Percentiles rank a stretch among this genome's conserved stretches.
Conservation (phyloP, 2,888 invertebrate genomes). For the Macroteleia sp. region DNA sequence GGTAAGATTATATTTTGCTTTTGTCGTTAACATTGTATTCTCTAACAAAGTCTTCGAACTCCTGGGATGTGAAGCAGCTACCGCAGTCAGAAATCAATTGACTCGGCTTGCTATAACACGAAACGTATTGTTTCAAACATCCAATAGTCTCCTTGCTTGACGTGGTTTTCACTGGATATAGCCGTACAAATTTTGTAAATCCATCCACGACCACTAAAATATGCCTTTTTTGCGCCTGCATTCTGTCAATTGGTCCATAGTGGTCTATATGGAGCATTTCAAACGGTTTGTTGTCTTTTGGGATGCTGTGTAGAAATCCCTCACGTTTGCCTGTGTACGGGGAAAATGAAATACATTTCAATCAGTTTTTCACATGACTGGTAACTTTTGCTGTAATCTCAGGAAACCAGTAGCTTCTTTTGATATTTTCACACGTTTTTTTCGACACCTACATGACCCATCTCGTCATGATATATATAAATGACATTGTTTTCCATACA, state of each 20-base stretch:
- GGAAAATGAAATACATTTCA: conserved; percentile 63
- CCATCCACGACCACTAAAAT: conserved; percentile 17
- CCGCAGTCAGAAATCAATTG: conserved; percentile 54
- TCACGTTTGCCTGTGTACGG: conserved; percentile 37
- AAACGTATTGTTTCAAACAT: conserved; percentile 24
- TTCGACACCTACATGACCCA: conserved; percentile 60
- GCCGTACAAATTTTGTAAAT: conserved; percentile 14
- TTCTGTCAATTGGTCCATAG: conserved; percentile 8
- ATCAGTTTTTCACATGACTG: conserved; percentile 42
- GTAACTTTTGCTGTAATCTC: conserved; percentile 21
- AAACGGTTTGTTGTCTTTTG: conserved; percentile 17
- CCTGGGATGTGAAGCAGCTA: conserved; percentile 52
- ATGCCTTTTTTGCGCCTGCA: background rate
- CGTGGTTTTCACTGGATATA: conserved; percentile 34
- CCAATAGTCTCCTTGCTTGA: conserved; percentile 23
- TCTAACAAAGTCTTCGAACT: conserved; percentile 53
- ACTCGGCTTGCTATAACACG: conserved; percentile 22
- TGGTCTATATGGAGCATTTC: conserved; percentile 25
- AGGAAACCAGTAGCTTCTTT: conserved; percentile 57
- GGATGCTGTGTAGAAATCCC: conserved; percentile 38
- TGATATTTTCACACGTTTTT: conserved; percentile 54
- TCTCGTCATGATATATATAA: conserved; percentile 57
- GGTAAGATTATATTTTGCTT: no score
- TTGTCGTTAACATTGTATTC: conserved; percentile 36
- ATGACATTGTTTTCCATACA: background rate